phyloP scores from a whole-genome alignment of 2,888 invertebrate genomes.

The Mayetiola destructor region DNA sequence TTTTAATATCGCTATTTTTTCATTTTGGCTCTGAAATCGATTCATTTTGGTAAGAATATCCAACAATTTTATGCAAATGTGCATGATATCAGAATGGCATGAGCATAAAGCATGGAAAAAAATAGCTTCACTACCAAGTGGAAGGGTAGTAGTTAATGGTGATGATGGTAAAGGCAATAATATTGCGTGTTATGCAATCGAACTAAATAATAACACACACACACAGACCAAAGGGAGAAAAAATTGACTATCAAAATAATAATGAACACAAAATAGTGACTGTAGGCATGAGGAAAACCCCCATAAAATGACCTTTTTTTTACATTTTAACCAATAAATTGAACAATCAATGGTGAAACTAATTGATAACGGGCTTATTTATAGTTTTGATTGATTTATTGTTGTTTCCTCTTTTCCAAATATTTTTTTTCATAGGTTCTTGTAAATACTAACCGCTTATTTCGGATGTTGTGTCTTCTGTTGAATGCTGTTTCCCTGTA shows the following conservation, averaged over 20 bases:
- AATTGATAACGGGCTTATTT: not conserved
- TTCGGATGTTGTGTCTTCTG: constrained; percentile 2
- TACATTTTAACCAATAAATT: not conserved
- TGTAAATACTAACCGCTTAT: constrained; percentile 8
- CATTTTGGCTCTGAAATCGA: not conserved
- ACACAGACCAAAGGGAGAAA: not conserved
- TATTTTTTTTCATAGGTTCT: not conserved
- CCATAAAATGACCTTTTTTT: too few species aligned
- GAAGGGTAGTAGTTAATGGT: not conserved
- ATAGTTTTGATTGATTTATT: not conserved
- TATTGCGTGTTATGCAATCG: not conserved
- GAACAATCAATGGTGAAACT: not conserved
- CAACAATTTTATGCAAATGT: constrained; percentile 9
- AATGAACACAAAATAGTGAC: too few species aligned
- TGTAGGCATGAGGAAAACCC: too few species aligned
- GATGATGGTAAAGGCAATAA: not conserved
- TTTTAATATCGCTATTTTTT: not conserved
- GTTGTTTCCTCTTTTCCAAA: too few species aligned
- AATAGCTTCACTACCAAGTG: too few species aligned
- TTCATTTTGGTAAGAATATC: too few species aligned
- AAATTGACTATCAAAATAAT: too few species aligned
- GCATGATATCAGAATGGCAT: too few species aligned
- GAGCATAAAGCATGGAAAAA: too few species aligned
- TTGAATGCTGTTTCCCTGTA: constrained; percentile 6
- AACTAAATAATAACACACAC: not conserved